These are phyloP conservation scores for Scopus umbretta DNA, from an alignment of 2,113 vertebrate genomes.

Conservation along the genomic window DNA sequence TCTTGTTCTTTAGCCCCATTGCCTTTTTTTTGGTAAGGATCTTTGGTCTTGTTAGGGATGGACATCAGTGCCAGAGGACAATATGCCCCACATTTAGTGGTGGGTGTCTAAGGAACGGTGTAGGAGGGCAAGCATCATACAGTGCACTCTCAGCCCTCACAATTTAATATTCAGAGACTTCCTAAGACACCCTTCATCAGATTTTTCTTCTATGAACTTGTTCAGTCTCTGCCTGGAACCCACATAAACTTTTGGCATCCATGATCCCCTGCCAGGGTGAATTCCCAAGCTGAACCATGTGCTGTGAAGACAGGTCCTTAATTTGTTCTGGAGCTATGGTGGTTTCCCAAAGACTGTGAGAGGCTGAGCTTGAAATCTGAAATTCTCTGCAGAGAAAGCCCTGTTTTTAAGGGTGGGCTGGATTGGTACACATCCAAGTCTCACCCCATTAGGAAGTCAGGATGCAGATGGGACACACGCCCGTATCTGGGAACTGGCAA, in stretches of 20 bases:
- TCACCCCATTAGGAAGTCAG: neutral
- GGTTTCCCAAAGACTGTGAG: neutral
- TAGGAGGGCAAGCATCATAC: neutral
- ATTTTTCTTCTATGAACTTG: neutral
- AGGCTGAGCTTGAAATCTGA: neutral
- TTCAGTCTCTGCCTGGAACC: neutral
- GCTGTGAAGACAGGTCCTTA: neutral
- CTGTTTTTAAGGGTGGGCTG: neutral
- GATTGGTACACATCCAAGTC: neutral
- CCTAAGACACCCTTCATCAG: neutral
- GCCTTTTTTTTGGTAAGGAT: fast-evolving
- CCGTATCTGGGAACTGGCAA: neutral
- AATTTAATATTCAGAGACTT: neutral
- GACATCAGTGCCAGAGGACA: neutral
- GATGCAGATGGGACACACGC: neutral
- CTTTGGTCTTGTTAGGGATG: neutral
- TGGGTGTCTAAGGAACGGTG: neutral
- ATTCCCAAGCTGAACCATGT: neutral
- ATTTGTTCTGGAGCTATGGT: neutral
- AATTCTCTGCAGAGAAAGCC: neutral
- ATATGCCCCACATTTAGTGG: neutral
- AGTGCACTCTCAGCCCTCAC: neutral
- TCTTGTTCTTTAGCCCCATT: neutral
- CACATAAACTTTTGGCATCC: neutral
- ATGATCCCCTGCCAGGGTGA: fast-evolving